Evolutionary conservation across 2,113 vertebrate species (phyloP).

Genomic region (Pseudopipra pipra): DNA sequence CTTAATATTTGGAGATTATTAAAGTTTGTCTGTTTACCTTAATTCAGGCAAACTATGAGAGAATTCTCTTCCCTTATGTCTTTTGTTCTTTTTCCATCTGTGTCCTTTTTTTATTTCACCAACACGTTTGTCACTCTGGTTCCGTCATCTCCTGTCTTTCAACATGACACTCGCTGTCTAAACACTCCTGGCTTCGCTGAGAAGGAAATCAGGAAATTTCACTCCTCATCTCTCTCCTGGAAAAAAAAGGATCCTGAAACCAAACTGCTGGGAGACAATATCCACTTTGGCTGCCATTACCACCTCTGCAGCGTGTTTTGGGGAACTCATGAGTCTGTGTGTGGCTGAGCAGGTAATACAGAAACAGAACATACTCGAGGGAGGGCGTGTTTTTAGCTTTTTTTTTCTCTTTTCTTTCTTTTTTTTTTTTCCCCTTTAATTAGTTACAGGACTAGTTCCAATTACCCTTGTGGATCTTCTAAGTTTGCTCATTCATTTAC

Average conservation of each 20-base stretch:
- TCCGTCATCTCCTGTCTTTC: neutral
- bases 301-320: neutral
- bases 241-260: neutral
- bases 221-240: neutral
- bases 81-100: conserved; percentile 64
- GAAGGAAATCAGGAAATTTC: neutral
- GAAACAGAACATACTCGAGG: neutral
- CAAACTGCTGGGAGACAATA: neutral
- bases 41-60: neutral
- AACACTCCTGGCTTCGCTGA: neutral
- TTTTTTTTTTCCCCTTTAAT: neutral
- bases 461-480: neutral
- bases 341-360: neutral
- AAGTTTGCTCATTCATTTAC: conserved; percentile 1
- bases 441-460: neutral
- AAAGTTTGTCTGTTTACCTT: conserved; percentile 20
- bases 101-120: conserved; percentile 41
- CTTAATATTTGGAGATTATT: neutral
- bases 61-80: conserved; percentile 8
- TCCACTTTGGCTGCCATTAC: neutral
- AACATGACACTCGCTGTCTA: conserved; percentile 43
- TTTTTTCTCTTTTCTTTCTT: accelerated
- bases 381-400: accelerated
- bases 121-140: conserved; percentile 42
- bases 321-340: neutral